These are phyloP conservation scores for Labeo calbasu DNA, from an alignment of 2,797 vertebrate genomes.

Conservation along the genomic window DNA sequence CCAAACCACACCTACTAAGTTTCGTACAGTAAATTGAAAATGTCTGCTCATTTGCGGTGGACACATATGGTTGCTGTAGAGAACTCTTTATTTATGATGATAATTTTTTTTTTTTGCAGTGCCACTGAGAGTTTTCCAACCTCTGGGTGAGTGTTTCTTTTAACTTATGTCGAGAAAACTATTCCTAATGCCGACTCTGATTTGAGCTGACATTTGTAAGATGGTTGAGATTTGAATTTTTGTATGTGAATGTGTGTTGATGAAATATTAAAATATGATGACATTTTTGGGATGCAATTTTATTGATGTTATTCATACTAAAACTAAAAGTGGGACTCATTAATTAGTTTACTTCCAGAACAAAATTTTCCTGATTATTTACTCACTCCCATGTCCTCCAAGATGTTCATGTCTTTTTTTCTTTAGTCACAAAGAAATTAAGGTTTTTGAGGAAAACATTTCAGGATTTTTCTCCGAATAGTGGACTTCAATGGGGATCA, in stretches of 20 bases:
- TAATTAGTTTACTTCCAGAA: too few relatives aligned
- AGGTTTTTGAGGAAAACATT: too few relatives aligned
- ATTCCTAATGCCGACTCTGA: neutral
- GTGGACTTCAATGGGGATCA: too few relatives aligned
- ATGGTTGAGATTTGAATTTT: neutral
- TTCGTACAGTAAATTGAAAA: neutral
- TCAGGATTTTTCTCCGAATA: too few relatives aligned
- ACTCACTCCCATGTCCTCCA: too few relatives aligned
- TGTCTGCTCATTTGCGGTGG: neutral
- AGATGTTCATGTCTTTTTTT: too few relatives aligned
- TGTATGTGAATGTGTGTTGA: neutral
- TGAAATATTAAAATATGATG: neutral
- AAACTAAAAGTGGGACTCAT: neutral
- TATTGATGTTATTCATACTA: neutral
- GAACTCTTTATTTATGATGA: conserved; percentile 52
- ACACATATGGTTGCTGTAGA: neutral
- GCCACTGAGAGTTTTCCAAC: conserved; percentile 65
- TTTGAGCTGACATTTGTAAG: conserved; percentile 2
- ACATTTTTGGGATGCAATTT: too few relatives aligned
- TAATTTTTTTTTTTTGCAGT: conserved; percentile 69
- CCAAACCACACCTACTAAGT: neutral
- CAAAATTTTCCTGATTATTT: too few relatives aligned
- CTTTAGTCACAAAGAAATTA: too few relatives aligned
- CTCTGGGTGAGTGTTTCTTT: conserved; percentile 74
- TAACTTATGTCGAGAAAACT: conserved; percentile 58